Evolutionary conservation across 2,888 invertebrate genomes (phyloP).

Genomic region (Rhimphoctona megacephalus): DNA sequence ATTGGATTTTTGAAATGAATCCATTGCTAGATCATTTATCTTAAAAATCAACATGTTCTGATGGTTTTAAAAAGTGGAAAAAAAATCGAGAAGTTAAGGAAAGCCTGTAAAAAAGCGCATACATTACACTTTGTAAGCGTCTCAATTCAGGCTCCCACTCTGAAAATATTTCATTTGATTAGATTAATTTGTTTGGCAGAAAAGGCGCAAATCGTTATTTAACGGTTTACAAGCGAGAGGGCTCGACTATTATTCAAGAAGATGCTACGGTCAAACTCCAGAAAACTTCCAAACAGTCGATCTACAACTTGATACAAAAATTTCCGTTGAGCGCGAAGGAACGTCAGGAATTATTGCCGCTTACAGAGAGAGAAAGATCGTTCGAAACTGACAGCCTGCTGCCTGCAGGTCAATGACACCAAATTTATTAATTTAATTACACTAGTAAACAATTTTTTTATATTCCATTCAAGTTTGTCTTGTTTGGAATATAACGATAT

Average conservation of each 20-base stretch:
- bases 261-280: constrained; percentile 89
- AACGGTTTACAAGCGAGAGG: constrained; percentile 90
- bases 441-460: background rate
- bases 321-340: constrained; percentile 90
- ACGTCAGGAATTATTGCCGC: constrained; percentile 89
- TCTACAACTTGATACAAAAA: constrained; percentile 88
- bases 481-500: background rate
- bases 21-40: no score
- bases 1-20: no score
- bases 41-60: no score
- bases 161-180: background rate
- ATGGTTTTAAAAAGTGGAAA: no score
- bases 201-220: constrained; percentile 89
- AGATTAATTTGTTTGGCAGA: constrained; percentile 78
- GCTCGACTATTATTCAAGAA: constrained; percentile 89
- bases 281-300: constrained; percentile 88
- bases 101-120: no score
- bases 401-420: constrained; percentile 10
- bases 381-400: constrained; percentile 83
- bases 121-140: no score
- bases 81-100: no score
- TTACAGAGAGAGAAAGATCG: constrained; percentile 88
- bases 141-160: no score
- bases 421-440: background rate
- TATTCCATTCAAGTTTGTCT: background rate